phyloP scores from a whole-genome alignment of 2,797 vertebrate genomes.

The Bovichtus diacanthus region DNA sequence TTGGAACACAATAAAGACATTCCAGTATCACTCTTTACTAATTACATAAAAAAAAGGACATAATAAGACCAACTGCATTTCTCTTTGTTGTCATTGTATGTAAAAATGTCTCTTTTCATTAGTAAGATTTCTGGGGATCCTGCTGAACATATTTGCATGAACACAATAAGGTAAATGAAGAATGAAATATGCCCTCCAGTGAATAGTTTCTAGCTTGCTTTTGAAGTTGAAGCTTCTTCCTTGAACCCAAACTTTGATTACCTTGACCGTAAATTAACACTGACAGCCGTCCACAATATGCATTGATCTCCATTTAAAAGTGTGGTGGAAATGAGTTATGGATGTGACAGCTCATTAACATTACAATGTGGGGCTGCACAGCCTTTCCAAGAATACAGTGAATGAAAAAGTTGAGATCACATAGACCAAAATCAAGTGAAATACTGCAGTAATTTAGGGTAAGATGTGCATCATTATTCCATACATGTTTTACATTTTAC shows the following conservation, averaged over 20 bases:
- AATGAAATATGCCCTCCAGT: slow-evolving; percentile 7
- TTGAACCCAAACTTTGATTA: slow-evolving; percentile 34
- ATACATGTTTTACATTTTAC: background rate
- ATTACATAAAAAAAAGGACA: slow-evolving; percentile 44
- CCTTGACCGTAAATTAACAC: slow-evolving; percentile 39
- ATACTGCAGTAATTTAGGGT: background rate
- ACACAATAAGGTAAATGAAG: slow-evolving; percentile 29
- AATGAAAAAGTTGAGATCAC: slow-evolving; percentile 9
- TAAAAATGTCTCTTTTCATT: slow-evolving; percentile 40
- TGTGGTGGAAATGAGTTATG: slow-evolving; percentile 33
- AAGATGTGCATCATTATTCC: background rate
- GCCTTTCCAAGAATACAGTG: slow-evolving; percentile 20
- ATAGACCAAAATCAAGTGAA: background rate
- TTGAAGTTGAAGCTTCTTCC: slow-evolving; percentile 34
- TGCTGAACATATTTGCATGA: slow-evolving; percentile 31
- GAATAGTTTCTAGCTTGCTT: slow-evolving; percentile 27
- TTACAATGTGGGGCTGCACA: slow-evolving; percentile 48
- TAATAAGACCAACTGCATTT: slow-evolving; percentile 22
- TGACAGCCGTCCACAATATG: slow-evolving; percentile 54
- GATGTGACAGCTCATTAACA: slow-evolving; percentile 65
- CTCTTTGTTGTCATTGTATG: slow-evolving; percentile 39
- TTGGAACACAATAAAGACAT: slow-evolving; percentile 48
- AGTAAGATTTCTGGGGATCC: background rate
- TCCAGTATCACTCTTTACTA: slow-evolving; percentile 48
- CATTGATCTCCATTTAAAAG: slow-evolving; percentile 32